These are phyloP conservation scores for Petrophora chlorosata DNA, from an alignment of 2,888 invertebrate species.

Conservation along the genomic window DNA sequence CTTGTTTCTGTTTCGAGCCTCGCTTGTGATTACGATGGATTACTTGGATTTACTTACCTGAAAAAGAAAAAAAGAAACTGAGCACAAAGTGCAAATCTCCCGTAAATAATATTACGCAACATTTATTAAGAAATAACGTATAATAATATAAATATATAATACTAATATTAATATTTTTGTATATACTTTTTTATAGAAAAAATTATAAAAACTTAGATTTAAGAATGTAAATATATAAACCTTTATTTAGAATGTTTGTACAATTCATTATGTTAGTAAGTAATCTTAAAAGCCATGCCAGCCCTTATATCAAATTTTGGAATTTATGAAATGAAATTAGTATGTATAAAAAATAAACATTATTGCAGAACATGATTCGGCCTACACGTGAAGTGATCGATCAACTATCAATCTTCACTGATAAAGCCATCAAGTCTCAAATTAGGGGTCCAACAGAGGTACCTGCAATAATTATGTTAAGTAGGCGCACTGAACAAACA, in stretches of 20 bases:
- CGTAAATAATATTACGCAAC: too few relatives aligned
- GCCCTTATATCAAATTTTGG: too few relatives aligned
- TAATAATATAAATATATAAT: too few relatives aligned
- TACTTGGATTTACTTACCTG: slow-evolving; percentile 10
- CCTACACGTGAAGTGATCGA: slow-evolving; percentile 23
- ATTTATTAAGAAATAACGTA: too few relatives aligned
- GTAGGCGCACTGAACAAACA: slow-evolving; percentile 59
- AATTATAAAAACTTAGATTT: too few relatives aligned
- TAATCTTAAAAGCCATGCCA: too few relatives aligned
- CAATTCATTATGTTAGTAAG: too few relatives aligned
- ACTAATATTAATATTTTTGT: too few relatives aligned
- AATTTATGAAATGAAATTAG: too few relatives aligned
- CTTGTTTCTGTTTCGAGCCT: not conserved
- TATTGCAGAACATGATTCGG: slow-evolving; percentile 12
- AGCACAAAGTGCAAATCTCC: not conserved
- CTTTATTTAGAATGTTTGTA: too few relatives aligned
- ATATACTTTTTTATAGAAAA: too few relatives aligned
- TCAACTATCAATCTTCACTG: slow-evolving; percentile 46
- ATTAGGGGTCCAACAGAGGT: slow-evolving; percentile 40
- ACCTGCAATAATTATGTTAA: slow-evolving; percentile 47
- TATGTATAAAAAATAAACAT: not conserved
- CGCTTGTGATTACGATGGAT: not conserved
- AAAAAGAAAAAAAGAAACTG: slow-evolving; percentile 8
- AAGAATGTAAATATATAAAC: too few relatives aligned
- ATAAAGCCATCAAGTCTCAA: slow-evolving; percentile 52